Conservation (phyloP, 2,797 vertebrate genomes). For the Chanos chanos region DNA sequence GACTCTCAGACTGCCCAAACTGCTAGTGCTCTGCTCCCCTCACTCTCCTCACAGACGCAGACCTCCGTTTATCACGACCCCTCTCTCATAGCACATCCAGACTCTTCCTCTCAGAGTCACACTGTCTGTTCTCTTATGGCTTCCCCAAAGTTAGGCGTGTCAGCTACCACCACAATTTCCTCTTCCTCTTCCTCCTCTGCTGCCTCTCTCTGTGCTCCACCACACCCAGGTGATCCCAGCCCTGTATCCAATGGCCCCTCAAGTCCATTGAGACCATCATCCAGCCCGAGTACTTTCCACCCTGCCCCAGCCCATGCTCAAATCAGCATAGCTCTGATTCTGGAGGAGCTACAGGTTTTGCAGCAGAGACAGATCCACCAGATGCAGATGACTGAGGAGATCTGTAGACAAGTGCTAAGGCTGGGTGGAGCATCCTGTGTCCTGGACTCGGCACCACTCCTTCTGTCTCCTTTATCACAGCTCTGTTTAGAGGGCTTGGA, state of each 20-base stretch:
- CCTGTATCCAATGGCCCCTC: constrained; percentile 78
- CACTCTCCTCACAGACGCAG: constrained; percentile 30
- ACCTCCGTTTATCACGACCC: constrained; percentile 31
- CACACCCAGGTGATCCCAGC: constrained; percentile 78
- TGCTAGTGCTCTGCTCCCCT: constrained; percentile 33
- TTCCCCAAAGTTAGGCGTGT: constrained; percentile 75
- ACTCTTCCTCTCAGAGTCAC: constrained; percentile 43
- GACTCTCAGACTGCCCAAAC: constrained; percentile 36
- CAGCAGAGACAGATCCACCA: constrained; percentile 91
- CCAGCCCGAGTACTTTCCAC: constrained; percentile 68
- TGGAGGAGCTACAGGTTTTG: constrained; percentile 85
- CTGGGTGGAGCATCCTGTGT: constrained; percentile 73
- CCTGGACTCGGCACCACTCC: constrained; percentile 65
- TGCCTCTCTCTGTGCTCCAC: constrained; percentile 70
- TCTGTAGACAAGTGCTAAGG: constrained; percentile 85
- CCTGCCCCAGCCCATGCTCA: constrained; percentile 66
- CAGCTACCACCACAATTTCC: constrained; percentile 72
- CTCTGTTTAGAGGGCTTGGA: constrained; percentile 75
- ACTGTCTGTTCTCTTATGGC: constrained; percentile 63
- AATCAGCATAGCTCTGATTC: constrained; percentile 84
- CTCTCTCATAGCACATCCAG: constrained; percentile 43
- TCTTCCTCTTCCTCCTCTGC: constrained; percentile 68
- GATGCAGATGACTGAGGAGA: constrained; percentile 93
- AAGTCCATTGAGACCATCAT: constrained; percentile 71
- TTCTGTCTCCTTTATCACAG: constrained; percentile 65